phyloP scores from a whole-genome alignment of 1,140 invertebrate genomes.

The Zaprionus davidi region DNA sequence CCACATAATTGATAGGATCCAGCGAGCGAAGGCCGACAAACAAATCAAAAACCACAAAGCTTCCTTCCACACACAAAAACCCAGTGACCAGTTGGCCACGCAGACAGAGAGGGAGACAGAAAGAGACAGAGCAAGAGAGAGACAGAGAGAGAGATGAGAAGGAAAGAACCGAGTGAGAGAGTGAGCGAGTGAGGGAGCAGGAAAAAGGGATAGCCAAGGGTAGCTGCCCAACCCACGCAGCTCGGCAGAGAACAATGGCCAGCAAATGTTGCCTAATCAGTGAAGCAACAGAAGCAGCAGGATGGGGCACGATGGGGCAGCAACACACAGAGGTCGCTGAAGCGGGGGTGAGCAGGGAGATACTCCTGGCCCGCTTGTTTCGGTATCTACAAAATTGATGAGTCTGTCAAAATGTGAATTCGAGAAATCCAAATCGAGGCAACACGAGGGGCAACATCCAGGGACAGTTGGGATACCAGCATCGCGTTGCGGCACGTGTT shows the following conservation, averaged over 20 bases:
- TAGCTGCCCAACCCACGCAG: constrained; percentile 40
- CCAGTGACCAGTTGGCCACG: constrained; percentile 21
- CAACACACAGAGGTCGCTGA: not conserved
- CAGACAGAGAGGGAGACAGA: not conserved
- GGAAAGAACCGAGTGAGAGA: not conserved
- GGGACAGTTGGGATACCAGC: not conserved
- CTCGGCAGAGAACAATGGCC: constrained; percentile 39
- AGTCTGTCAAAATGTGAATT: constrained; percentile 84
- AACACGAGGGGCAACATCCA: not conserved
- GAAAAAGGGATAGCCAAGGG: not conserved
- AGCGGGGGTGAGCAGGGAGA: not conserved
- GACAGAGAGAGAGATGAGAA: not conserved
- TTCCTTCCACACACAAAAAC: constrained; percentile 58
- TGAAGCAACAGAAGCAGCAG: constrained; percentile 14
- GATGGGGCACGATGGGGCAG: not conserved
- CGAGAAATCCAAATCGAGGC: constrained; percentile 42
- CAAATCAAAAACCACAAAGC: constrained; percentile 78
- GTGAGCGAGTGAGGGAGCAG: not conserved
- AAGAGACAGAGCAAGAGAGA: not conserved
- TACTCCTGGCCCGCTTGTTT: constrained; percentile 2
- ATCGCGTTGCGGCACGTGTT: constrained; percentile 65
- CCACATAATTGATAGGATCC: constrained; percentile 66
- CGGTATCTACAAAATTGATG: constrained; percentile 84
- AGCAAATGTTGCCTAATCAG: constrained; percentile 54
- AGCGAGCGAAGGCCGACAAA: constrained; percentile 54